Evolutionary conservation across 2,113 vertebrate genomes (phyloP).

Genomic region (Odocoileus hemionus): DNA sequence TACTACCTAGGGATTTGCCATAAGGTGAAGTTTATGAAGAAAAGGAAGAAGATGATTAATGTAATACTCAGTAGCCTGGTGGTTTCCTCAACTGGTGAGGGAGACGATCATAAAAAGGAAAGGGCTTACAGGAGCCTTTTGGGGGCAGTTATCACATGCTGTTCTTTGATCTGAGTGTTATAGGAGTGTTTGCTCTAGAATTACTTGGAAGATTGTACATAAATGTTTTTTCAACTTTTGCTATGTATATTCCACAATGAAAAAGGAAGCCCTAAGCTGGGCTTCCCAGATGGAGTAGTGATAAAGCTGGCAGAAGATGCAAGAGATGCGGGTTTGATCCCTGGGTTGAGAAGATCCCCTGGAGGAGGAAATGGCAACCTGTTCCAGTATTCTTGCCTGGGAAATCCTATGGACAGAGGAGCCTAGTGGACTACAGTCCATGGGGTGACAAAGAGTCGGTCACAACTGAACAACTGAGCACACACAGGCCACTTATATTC

Average conservation of each 20-base stretch:
- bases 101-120: neutral
- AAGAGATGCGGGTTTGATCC: neutral
- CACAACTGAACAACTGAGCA: neutral
- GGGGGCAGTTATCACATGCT: neutral
- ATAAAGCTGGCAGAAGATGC: neutral
- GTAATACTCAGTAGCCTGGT: neutral
- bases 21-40: neutral
- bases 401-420: neutral
- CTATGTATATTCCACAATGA: neutral
- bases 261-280: neutral
- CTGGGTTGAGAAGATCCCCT: neutral
- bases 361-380: neutral
- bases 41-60: neutral
- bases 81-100: neutral
- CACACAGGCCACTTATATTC: neutral
- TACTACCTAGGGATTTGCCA: neutral
- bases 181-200: neutral
- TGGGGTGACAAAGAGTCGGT: neutral
- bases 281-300: neutral
- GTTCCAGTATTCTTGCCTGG: neutral
- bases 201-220: neutral
- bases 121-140: neutral
- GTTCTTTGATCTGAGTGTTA: neutral
- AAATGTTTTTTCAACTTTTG: neutral
- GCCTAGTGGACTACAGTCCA: neutral